Percentiles rank a stretch among this genome's conserved stretches.
Evolutionary conservation across 2,113 vertebrate species (phyloP).

Genomic region (Thalassoma bifasciatum): DNA sequence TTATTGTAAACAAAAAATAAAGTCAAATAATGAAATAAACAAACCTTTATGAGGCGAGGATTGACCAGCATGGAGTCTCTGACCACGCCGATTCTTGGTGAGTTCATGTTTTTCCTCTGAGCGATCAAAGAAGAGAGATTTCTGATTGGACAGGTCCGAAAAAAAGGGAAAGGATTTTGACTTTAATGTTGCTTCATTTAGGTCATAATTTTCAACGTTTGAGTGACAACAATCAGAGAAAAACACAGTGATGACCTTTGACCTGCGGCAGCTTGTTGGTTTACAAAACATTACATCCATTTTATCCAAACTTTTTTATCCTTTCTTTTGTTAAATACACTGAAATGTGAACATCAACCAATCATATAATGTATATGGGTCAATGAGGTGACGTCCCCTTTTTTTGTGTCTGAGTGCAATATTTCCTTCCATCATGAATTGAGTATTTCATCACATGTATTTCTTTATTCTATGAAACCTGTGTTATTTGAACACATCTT

Average conservation of each 20-base stretch:
- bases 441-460: too few relatives aligned
- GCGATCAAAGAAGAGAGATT: background rate
- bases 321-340: too few relatives aligned
- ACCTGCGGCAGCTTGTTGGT: background rate
- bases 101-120: constrained; percentile 26
- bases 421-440: too few relatives aligned
- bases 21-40: too few relatives aligned
- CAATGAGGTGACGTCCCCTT: too few relatives aligned
- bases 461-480: too few relatives aligned
- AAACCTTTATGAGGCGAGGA: constrained; percentile 55
- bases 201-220: background rate
- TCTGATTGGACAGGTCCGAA: background rate
- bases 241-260: background rate
- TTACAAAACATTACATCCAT: background rate
- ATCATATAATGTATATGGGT: too few relatives aligned
- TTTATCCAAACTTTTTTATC: background rate
- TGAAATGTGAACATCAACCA: too few relatives aligned
- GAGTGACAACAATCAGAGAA: background rate
- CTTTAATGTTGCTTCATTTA: background rate
- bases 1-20: too few relatives aligned
- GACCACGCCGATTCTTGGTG: constrained; percentile 60
- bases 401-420: too few relatives aligned
- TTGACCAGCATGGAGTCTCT: constrained; percentile 64
- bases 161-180: background rate
- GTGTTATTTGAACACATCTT: too few relatives aligned